Evolutionary conservation across 53 echinoderm and acorn worm species (phyloP), one percentile per base, ranked within the genome.

Genomic region (Holothuria scabra): DNA sequence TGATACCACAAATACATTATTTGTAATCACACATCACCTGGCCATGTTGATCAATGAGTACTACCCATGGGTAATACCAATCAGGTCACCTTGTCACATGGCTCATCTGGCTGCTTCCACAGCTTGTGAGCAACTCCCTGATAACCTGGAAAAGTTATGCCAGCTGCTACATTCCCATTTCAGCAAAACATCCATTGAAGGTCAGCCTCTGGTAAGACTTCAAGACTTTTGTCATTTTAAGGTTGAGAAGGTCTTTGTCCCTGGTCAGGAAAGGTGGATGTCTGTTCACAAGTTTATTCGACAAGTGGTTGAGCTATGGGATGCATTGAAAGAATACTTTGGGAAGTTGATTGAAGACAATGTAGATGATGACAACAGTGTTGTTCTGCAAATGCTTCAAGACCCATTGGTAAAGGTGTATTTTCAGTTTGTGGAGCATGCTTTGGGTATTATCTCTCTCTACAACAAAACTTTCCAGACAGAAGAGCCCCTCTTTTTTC

Each of bases 11-110:
- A 58, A 78, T 31, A 56, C 48, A 21, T 56, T 78, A 19, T 78
- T 57, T 33, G 59, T 49, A 30, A 78, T 56, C 23, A 78, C 78
- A 18, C 78, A 78, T 52, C 78, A 78, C 16, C 29, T 78, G 8
- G 78, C 78, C 16, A 30, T 78, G 20, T 58, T 78, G 18, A 78
- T 78, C 32, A 57, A 56, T 57, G 78, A 78, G 56, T 78, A 12
- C 52, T 78, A 78, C 78, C 78, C 78, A 24, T 78, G 78, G 78
- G 78, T 78, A 23, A 78, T 78, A 46, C 59, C 78, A 28, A 78
- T 78, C 58, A 78, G 57, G 21, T 78, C 78, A 30, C 78, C 78
- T 10, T 56, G 78, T 78, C 78, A 78, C 78, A 78, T 78, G 78
- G 56, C 78, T 11, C 56, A 78, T 34, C 32, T 57, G 30, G 78